phyloP scores from a whole-genome alignment of 2,113 vertebrate species.

The Amblyornis subalaris region DNA sequence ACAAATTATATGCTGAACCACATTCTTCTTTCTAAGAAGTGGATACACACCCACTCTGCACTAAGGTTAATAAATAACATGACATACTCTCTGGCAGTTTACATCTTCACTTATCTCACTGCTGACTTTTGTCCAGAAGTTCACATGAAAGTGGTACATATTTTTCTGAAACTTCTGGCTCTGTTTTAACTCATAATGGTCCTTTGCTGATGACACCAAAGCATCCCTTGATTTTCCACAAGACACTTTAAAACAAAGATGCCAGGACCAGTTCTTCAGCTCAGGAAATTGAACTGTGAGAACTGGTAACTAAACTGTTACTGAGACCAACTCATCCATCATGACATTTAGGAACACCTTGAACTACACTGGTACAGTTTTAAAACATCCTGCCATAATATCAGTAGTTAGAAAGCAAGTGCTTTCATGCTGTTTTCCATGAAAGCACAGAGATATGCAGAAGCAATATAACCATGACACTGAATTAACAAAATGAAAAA shows the following conservation, averaged over 20 bases:
- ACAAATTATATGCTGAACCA: background rate
- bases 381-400: background rate
- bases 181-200: background rate
- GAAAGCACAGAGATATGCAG: background rate
- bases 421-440: background rate
- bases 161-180: constrained; percentile 3
- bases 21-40: background rate
- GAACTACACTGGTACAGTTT: background rate
- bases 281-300: background rate
- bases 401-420: background rate
- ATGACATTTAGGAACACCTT: background rate
- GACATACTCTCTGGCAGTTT: background rate
- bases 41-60: background rate
- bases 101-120: constrained; percentile 4
- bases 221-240: background rate
- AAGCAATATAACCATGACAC: background rate
- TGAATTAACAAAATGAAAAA: background rate
- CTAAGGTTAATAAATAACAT: background rate
- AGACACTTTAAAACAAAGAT: background rate
- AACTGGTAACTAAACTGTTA: background rate
- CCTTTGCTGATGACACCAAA: background rate
- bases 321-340: background rate
- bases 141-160: background rate
- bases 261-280: background rate
- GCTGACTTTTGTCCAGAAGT: background rate